phyloP scores from a whole-genome alignment of 2,113 vertebrate species.

The Myrmecobius fasciatus region DNA sequence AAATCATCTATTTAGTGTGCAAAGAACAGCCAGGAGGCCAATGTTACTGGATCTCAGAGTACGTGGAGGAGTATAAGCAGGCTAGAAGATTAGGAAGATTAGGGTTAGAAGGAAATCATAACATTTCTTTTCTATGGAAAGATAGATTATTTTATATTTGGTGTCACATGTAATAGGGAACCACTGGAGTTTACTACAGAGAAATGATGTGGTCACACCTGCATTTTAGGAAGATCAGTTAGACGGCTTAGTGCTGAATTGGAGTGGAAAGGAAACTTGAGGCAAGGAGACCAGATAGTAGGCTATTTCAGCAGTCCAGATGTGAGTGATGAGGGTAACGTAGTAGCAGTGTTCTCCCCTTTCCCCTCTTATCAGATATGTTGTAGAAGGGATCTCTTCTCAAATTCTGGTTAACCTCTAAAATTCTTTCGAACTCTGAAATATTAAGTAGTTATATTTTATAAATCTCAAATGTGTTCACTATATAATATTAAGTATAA shows the following conservation, averaged over 20 bases:
- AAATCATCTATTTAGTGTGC: neutral
- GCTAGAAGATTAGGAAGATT: neutral
- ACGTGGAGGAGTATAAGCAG: neutral
- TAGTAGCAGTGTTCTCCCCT: too few relatives aligned
- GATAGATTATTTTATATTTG: neutral
- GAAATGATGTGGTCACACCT: too few relatives aligned
- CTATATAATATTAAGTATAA: neutral
- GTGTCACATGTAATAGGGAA: neutral
- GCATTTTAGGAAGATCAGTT: too few relatives aligned
- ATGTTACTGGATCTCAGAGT: neutral
- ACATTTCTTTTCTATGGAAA: too few relatives aligned
- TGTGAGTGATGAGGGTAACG: too few relatives aligned
- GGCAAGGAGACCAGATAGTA: too few relatives aligned
- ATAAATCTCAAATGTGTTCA: neutral
- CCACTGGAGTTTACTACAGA: neutral
- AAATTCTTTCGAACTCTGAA: neutral
- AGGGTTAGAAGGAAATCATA: too few relatives aligned
- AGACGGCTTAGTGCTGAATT: too few relatives aligned
- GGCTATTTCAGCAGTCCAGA: too few relatives aligned
- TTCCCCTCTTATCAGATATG: too few relatives aligned
- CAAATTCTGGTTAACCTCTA: neutral
- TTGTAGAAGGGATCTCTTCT: neutral
- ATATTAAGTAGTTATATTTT: neutral
- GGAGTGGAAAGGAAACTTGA: too few relatives aligned
- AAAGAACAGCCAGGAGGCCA: neutral